Evolutionary conservation across 2,113 vertebrate genomes (phyloP).

Genomic region (Crypturellus undulatus): DNA sequence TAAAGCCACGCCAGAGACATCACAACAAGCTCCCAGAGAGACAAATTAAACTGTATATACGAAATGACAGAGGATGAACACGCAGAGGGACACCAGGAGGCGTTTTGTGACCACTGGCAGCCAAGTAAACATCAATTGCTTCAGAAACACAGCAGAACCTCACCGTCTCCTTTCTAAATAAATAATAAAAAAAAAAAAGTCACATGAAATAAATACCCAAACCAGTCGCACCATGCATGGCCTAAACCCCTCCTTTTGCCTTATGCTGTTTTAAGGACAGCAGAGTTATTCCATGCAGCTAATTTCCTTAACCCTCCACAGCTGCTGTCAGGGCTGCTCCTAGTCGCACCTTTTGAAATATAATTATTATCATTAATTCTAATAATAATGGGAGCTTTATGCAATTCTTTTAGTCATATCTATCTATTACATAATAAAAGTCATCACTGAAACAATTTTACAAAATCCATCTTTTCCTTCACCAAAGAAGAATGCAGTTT

Average conservation of each 20-base stretch:
- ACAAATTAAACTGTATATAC: not conserved
- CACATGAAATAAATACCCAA: not conserved
- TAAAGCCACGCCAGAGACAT: accelerated
- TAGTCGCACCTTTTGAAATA: not conserved
- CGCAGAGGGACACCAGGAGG: not conserved
- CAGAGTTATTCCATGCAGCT: not conserved
- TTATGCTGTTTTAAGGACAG: not conserved
- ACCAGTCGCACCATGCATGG: not conserved
- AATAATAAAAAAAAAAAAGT: not conserved
- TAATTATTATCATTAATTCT: not conserved
- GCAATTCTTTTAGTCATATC: not conserved
- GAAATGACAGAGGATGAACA: not conserved
- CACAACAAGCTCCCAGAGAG: not conserved
- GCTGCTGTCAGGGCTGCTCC: not conserved
- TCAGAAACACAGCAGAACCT: accelerated
- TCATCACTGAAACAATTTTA: not conserved
- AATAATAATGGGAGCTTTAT: not conserved
- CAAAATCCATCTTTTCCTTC: not conserved
- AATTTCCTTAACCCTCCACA: not conserved
- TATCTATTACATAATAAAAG: not conserved
- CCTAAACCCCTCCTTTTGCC: not conserved
- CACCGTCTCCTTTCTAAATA: not conserved
- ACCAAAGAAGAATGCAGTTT: not conserved
- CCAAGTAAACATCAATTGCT: not conserved
- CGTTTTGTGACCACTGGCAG: not conserved